These are phyloP conservation scores for Trypoxylus dichotomus DNA, from an alignment of 1,140 invertebrate species.

Conservation along the genomic window DNA sequence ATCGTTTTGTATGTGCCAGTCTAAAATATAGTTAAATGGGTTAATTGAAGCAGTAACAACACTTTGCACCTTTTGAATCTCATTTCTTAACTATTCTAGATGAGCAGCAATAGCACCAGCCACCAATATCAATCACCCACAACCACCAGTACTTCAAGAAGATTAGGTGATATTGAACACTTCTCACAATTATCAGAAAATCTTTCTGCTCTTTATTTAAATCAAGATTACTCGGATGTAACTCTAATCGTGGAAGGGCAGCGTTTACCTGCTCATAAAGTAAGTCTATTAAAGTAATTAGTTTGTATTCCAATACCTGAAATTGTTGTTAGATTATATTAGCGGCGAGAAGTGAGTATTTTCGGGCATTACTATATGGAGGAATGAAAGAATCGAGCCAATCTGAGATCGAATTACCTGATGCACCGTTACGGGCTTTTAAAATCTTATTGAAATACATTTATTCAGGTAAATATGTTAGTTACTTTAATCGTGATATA, in stretches of 20 bases:
- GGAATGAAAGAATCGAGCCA: slow-evolving; percentile 87
- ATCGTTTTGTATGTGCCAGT: too few species aligned
- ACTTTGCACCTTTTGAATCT: background rate
- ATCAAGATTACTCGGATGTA: slow-evolving; percentile 90
- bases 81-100: background rate
- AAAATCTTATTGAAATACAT: slow-evolving; percentile 91
- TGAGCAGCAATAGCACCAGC: slow-evolving; percentile 38
- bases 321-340: slow-evolving; percentile 64
- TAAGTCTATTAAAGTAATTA: slow-evolving; percentile 47
- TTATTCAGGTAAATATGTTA: slow-evolving; percentile 69
- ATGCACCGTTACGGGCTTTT: slow-evolving; percentile 85
- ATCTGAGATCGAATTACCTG: slow-evolving; percentile 82
- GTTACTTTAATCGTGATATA: background rate
- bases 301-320: slow-evolving; percentile 3
- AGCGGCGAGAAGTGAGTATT: slow-evolving; percentile 93
- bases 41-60: background rate
- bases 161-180: slow-evolving; percentile 51
- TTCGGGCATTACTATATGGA: slow-evolving; percentile 86
- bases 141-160: slow-evolving; percentile 33
- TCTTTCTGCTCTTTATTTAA: slow-evolving; percentile 80
- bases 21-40: too few species aligned
- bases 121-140: slow-evolving; percentile 45
- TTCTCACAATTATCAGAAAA: slow-evolving; percentile 69
- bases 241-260: slow-evolving; percentile 84
- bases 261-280: slow-evolving; percentile 83